Evolutionary conservation across 2,888 invertebrate species (phyloP).

Genomic region (Cryptosula pallasiana): DNA sequence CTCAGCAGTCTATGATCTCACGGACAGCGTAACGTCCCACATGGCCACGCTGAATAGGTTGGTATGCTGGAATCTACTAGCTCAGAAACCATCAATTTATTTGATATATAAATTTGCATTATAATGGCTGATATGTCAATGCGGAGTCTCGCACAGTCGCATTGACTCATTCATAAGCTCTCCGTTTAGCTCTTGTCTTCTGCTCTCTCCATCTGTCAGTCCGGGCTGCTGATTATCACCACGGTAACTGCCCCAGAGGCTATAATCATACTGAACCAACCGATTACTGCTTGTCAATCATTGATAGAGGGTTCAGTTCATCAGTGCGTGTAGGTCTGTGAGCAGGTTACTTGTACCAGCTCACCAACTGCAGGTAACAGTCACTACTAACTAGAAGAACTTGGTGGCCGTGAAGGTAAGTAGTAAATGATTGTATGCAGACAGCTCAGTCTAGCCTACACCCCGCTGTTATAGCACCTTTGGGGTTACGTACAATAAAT

Average conservation of each 20-base stretch:
- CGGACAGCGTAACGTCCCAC: no score
- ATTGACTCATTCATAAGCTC: neutral
- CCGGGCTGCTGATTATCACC: neutral
- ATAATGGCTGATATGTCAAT: neutral
- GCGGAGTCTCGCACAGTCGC: neutral
- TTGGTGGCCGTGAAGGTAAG: no score
- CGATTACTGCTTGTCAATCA: neutral
- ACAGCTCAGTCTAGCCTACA: no score
- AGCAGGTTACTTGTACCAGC: neutral
- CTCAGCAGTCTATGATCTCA: no score
- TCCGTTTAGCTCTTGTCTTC: neutral
- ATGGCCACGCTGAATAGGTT: no score
- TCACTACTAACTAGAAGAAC: no score
- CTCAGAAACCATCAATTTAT: neutral
- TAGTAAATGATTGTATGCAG: no score
- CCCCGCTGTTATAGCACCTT: no score
- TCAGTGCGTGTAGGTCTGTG: neutral
- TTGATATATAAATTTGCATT: neutral
- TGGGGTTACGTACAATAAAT: no score
- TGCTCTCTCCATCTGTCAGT: neutral
- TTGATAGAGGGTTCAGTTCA: neutral
- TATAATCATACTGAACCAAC: no score
- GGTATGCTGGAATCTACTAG: no score
- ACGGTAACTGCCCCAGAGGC: neutral
- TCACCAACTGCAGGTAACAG: neutral